Evolutionary conservation across 2,113 vertebrate genomes (phyloP).

Genomic region (Hemiscyllium ocellatum): DNA sequence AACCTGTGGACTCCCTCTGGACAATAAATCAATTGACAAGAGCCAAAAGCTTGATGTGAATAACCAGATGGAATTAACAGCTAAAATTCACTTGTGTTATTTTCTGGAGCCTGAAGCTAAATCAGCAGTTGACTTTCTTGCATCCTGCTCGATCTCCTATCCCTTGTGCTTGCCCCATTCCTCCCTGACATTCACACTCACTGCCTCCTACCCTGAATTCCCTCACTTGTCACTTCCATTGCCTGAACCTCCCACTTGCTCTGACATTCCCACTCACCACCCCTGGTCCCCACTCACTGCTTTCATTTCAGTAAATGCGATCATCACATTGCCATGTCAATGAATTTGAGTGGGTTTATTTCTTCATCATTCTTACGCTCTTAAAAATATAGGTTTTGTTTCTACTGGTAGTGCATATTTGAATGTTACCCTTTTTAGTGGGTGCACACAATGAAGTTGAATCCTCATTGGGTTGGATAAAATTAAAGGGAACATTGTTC

Average conservation of each 20-base stretch:
- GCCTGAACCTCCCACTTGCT: neutral
- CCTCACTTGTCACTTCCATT: neutral
- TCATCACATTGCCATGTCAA: neutral
- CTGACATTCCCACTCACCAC: neutral
- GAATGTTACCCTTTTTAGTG: too few species aligned
- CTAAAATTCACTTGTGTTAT: neutral
- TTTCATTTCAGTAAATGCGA: neutral
- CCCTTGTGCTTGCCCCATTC: too few species aligned
- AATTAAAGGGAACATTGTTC: too few species aligned
- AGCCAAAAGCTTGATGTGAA: neutral
- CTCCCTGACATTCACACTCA: too few species aligned
- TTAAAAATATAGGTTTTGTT: neutral
- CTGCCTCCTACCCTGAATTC: too few species aligned
- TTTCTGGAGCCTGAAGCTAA: neutral
- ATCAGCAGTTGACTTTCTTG: neutral
- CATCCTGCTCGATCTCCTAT: too few species aligned
- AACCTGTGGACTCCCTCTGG: neutral
- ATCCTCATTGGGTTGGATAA: too few species aligned
- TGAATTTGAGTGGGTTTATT: neutral
- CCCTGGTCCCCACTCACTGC: too few species aligned
- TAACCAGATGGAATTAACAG: neutral
- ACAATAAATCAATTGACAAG: too few species aligned
- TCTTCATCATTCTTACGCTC: neutral
- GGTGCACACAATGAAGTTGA: too few species aligned
- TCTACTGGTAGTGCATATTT: neutral